Percentiles rank a stretch among this genome's conserved stretches.
phyloP scores from a whole-genome alignment of 2,113 vertebrate genomes.

The Malurus cyaneus region DNA sequence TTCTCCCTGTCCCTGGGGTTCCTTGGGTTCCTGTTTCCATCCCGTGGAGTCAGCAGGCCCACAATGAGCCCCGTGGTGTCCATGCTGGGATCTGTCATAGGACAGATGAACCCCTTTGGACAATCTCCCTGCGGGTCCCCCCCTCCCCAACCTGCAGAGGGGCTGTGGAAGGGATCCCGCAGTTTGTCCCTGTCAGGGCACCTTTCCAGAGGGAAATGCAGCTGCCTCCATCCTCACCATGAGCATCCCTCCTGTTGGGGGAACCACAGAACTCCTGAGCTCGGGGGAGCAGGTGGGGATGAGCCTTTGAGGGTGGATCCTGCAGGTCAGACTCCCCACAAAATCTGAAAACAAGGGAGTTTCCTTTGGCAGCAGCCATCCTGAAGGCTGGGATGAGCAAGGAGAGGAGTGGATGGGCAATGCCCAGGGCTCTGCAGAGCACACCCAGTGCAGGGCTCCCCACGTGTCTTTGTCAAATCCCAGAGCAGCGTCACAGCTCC shows the following conservation, averaged over 20 bases:
- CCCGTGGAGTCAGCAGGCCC: not conserved
- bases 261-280: not conserved
- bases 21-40: not conserved
- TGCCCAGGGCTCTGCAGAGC: not conserved
- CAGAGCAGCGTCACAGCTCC: rapidly evolving
- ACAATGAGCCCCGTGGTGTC: not conserved
- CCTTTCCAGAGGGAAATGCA: not conserved
- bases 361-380: not conserved
- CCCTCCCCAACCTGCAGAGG: not conserved
- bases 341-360: not conserved
- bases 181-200: not conserved
- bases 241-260: not conserved
- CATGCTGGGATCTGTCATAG: rapidly evolving
- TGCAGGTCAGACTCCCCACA: not conserved
- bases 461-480: rapidly evolving
- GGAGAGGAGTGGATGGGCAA: too few species aligned
- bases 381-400: too few species aligned
- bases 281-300: not conserved
- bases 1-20: too few species aligned
- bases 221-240: not conserved
- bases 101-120: not conserved
- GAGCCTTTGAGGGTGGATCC: not conserved
- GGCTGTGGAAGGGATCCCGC: rapidly evolving
- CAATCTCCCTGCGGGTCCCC: not conserved
- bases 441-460: not conserved